These are phyloP conservation scores for Chitala chitala DNA, from an alignment of 2,113 vertebrate genomes.

Conservation along the genomic window DNA sequence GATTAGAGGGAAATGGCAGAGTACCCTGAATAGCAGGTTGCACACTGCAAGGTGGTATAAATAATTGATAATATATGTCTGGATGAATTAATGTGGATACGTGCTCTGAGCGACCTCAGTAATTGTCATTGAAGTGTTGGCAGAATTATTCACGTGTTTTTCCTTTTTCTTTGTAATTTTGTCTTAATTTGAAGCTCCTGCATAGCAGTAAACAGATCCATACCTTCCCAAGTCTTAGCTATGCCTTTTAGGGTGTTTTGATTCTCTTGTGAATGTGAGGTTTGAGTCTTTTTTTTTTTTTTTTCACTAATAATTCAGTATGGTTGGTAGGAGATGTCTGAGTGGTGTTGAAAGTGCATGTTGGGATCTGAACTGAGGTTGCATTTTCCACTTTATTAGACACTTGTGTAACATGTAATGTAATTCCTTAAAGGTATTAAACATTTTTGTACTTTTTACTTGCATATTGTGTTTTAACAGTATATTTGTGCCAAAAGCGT, in stretches of 20 bases:
- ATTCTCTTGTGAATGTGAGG: too few species aligned
- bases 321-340: background rate
- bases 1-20: background rate
- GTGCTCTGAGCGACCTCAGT: conserved; percentile 1
- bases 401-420: background rate
- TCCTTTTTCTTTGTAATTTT: conserved; percentile 34
- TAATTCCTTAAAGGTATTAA: background rate
- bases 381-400: too few species aligned
- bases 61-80: conserved; percentile 35
- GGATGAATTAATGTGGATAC: conserved; percentile 28
- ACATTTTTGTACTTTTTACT: background rate
- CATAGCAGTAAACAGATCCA: background rate
- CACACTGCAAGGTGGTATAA: conserved; percentile 23
- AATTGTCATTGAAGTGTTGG: background rate
- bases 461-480: background rate
- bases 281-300: too few species aligned
- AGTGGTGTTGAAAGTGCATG: background rate
- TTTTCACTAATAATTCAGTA: background rate
- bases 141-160: conserved; percentile 28
- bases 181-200: conserved; percentile 4
- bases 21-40: background rate
- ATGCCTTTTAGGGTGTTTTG: background rate
- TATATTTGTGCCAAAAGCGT: too few species aligned
- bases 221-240: background rate
- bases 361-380: background rate